Base-by-base conservation (phyloP, 2,113 vertebrate species). In the Lepus europaeus region DNA sequence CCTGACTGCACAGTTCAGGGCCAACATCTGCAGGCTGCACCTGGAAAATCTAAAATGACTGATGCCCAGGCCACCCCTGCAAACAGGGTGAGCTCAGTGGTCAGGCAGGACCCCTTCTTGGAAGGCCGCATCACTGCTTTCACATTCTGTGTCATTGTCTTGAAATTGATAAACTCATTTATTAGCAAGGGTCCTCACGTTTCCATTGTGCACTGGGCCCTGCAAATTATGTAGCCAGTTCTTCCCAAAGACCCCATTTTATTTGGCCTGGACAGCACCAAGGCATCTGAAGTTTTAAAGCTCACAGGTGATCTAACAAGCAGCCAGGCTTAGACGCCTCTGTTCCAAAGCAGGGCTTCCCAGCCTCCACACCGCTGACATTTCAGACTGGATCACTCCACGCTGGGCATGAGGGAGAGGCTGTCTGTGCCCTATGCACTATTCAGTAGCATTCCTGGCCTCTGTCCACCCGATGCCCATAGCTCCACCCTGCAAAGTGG, bases 71-170 rank as follows among this genome's bases (percentile, higher is more conserved):
- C 20, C 45, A 6, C 13, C 33, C 45, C 36, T 45, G 10, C 5
- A 25, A n/a, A 36, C 5, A 6, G 11, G 0, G 11, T 59, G 27
- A 22, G 36, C 9, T 27, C 11, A 8, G 0, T 4, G 0, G 6
- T 6, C 17, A 0, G 29, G 20, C 4, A 31, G 1, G 23, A 6
- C 31, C 56, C 22, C n/a, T 29, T 27, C 11, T 64, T 22, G 13
- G 68, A 88, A 53, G 51, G 22, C 39, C 31, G n/a, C 10, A 17
- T 14, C 9, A 33, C 31, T 19, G 17, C 5, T 33, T 72, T 72
- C 45, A 45, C 20, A 27, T 23, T 83, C 64, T n/a, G 66, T 73
- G 53, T 56, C 33, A 9, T 19, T 7, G 0, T 31, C 79, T 39
- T 85, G 31, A 77, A 77, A 9, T 90, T 73, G 29, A 25, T 51